phyloP scores from a whole-genome alignment of 1,140 invertebrate species.

The Drosophila ogumai region DNA sequence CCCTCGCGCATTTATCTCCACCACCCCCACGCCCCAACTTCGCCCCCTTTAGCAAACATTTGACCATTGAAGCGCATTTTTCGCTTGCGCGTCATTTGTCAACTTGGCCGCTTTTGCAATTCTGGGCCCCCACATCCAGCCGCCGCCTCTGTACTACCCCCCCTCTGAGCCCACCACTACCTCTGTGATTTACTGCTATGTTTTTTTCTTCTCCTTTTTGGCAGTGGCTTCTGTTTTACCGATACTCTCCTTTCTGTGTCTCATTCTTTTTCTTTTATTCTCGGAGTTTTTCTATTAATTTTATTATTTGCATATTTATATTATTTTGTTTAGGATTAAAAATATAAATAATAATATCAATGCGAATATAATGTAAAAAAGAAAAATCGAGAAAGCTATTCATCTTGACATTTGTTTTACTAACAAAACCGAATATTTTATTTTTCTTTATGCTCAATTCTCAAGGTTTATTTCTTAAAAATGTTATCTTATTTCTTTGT shows the following conservation, averaged over 20 bases:
- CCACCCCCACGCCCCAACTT: not conserved
- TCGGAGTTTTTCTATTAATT: not conserved
- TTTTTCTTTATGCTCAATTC: not conserved
- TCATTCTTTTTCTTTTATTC: not conserved
- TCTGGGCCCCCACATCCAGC: slow-evolving; percentile 3
- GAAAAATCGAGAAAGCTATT: not conserved
- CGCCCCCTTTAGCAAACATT: slow-evolving; percentile 52
- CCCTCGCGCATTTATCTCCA: slow-evolving; percentile 21
- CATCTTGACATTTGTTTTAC: not conserved
- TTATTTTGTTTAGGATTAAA: not conserved
- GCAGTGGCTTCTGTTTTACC: slow-evolving; percentile 6
- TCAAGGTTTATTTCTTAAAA: no score
- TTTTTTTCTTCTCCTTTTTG: slow-evolving; percentile 6
- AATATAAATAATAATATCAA: not conserved
- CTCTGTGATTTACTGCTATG: slow-evolving; percentile 62
- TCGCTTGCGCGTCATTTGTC: slow-evolving; percentile 81
- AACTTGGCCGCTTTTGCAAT: slow-evolving; percentile 50
- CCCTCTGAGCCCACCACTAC: not conserved
- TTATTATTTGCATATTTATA: not conserved
- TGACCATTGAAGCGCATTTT: slow-evolving; percentile 82
- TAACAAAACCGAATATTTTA: no score
- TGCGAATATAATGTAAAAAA: no score
- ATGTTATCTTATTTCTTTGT: no score
- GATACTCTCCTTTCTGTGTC: not conserved
- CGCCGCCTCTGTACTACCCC: not conserved